Evolutionary conservation across 1,140 invertebrate species (phyloP).

Genomic region (Doryteuthis pealeii): DNA sequence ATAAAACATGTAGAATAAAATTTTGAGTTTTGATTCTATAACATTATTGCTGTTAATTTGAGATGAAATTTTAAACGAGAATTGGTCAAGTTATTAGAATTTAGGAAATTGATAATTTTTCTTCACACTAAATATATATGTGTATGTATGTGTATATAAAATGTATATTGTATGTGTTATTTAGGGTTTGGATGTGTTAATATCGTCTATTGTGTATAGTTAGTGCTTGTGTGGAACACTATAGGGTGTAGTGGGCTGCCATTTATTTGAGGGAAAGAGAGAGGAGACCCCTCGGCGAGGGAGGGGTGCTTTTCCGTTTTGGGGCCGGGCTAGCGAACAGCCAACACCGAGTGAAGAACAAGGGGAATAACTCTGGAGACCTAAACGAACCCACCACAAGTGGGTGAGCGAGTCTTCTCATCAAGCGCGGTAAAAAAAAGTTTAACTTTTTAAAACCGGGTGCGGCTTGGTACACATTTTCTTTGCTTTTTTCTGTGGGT

Average conservation of each 20-base stretch:
- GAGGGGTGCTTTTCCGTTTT: background rate
- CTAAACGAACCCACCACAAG: too few relatives aligned
- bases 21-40: too few relatives aligned
- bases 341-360: background rate
- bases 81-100: too few relatives aligned
- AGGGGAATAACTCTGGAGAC: background rate
- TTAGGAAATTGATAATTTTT: too few relatives aligned
- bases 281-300: background rate
- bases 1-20: too few relatives aligned
- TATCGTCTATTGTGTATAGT: background rate
- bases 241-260: background rate
- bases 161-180: background rate
- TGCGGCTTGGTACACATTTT: too few relatives aligned
- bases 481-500: too few relatives aligned
- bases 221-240: background rate
- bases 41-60: too few relatives aligned
- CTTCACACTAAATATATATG: too few relatives aligned
- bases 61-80: too few relatives aligned
- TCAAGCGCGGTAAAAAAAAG: background rate
- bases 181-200: background rate
- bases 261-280: background rate
- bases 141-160: background rate
- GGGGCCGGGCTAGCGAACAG: background rate
- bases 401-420: too few relatives aligned
- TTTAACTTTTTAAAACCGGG: background rate